phyloP scores from a whole-genome alignment of 2,113 vertebrate species.

The Cephalopholis sonnerati region DNA sequence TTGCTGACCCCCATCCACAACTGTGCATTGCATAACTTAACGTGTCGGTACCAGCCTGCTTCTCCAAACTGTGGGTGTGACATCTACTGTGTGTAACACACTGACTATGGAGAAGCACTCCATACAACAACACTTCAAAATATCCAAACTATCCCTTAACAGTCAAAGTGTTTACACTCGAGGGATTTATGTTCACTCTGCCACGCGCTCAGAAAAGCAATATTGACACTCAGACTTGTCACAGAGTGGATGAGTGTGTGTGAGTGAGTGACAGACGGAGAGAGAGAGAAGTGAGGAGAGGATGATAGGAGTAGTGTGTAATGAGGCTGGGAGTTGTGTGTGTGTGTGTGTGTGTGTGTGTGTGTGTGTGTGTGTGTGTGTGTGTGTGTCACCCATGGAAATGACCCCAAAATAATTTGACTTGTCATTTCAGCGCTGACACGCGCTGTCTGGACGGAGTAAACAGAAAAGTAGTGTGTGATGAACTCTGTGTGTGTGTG shows the following conservation, averaged over 20 bases:
- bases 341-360: no score
- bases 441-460: constrained; percentile 40
- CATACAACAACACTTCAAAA: no score
- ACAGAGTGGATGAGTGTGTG: constrained; percentile 31
- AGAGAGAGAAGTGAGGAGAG: constrained; percentile 36
- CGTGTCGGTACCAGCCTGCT: no score
- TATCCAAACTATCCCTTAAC: constrained; percentile 46
- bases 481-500: constrained; percentile 18
- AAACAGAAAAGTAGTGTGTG: constrained; percentile 32
- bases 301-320: constrained; percentile 41
- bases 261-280: constrained; percentile 34
- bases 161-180: constrained; percentile 67
- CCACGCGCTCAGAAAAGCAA: constrained; percentile 35
- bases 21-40: no score
- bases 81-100: no score
- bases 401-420: constrained; percentile 47
- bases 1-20: no score
- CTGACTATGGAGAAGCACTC: no score
- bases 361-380: no score
- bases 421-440: constrained; percentile 27
- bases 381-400: background rate
- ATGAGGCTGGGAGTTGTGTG: constrained; percentile 10
- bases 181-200: constrained; percentile 30
- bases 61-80: no score
- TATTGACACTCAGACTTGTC: constrained; percentile 40